A percentile compares a stretch with the other conserved stretches of the same genome.
Conservation (phyloP, 2,888 invertebrate genomes). For the Helicoverpa assulta region DNA sequence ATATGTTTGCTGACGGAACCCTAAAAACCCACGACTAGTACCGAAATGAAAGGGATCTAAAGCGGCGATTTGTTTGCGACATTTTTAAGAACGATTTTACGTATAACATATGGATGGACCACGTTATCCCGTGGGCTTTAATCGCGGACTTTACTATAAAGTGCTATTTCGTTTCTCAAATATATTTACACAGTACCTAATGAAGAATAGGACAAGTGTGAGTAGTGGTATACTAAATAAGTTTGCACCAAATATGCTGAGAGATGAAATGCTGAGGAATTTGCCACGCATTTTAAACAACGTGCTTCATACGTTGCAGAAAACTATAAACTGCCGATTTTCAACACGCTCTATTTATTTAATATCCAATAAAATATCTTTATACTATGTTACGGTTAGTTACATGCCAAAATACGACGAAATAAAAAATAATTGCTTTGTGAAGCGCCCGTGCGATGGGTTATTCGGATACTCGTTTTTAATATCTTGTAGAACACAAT, state of each 20-base stretch:
- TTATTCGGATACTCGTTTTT: conserved; percentile 11
- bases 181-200: too few relatives aligned
- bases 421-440: conserved; percentile 52
- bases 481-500: conserved; percentile 2
- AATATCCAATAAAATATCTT: conserved; percentile 34
- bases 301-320: too few relatives aligned
- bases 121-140: conserved; percentile 22
- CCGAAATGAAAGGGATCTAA: conserved; percentile 63
- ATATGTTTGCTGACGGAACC: conserved; percentile 31
- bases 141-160: too few relatives aligned
- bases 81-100: conserved; percentile 58
- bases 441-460: conserved; percentile 20
- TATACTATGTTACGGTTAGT: conserved; percentile 33
- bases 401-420: conserved; percentile 47
- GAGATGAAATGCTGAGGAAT: too few relatives aligned
- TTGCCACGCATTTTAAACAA: too few relatives aligned
- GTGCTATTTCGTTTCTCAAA: not conserved
- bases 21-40: conserved; percentile 50
- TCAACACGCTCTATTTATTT: conserved; percentile 37
- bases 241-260: too few relatives aligned
- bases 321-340: conserved; percentile 16
- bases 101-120: conserved; percentile 39
- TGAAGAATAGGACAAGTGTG: too few relatives aligned
- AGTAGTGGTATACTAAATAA: too few relatives aligned
- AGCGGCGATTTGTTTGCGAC: conserved; percentile 63